Evolutionary conservation across 2,113 vertebrate genomes (phyloP).

Genomic region (Erythrocercus mccallii): DNA sequence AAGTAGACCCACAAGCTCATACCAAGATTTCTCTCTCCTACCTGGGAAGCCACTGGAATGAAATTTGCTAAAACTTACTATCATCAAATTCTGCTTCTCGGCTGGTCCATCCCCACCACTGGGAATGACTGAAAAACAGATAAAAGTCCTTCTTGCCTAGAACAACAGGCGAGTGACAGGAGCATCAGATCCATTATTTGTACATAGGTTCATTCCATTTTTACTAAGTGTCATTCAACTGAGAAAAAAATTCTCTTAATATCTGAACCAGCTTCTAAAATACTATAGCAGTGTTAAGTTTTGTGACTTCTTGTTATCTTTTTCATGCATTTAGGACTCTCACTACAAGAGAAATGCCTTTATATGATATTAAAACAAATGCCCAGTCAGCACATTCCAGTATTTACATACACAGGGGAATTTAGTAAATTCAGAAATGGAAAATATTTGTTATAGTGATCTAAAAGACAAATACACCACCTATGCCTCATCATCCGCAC

Average conservation of each 20-base stretch:
- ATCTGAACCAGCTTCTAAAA: neutral
- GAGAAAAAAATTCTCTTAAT: neutral
- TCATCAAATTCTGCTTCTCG: neutral
- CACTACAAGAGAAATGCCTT: neutral
- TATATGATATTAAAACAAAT: neutral
- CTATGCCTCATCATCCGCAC: neutral
- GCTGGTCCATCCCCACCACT: neutral
- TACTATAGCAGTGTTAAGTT: neutral
- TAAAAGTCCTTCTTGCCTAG: neutral
- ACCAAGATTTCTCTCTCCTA: neutral
- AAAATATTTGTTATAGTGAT: neutral
- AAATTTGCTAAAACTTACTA: neutral
- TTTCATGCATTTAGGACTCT: neutral
- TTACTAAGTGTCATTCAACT: neutral
- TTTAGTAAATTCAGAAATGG: neutral
- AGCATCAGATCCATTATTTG: neutral
- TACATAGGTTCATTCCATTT: neutral
- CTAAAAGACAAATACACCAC: neutral
- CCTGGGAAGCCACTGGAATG: neutral
- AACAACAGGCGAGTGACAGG: neutral
- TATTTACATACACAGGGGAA: neutral
- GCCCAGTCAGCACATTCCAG: neutral
- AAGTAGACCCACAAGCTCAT: neutral
- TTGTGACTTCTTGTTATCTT: neutral
- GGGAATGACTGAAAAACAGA: neutral